phyloP scores from a whole-genome alignment of 2,113 vertebrate species.

The Oreochromis aureus region DNA sequence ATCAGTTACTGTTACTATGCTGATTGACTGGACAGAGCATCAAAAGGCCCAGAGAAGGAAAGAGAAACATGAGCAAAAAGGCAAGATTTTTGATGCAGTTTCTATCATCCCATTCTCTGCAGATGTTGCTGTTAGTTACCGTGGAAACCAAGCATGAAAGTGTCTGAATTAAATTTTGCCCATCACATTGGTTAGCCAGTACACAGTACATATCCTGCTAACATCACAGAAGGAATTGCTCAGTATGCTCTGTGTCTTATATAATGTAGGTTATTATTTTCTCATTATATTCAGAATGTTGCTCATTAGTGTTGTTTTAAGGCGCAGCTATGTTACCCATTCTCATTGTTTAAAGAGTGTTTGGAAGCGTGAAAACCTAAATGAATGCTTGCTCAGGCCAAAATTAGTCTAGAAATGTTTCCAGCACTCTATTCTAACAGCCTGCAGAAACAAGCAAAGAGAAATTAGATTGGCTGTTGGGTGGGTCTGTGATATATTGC shows the following conservation, averaged over 20 bases:
- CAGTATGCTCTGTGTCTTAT: neutral
- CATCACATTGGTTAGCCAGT: neutral
- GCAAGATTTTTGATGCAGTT: neutral
- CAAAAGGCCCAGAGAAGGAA: neutral
- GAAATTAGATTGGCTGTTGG: neutral
- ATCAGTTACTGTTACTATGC: neutral
- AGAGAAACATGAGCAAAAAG: neutral
- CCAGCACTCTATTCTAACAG: neutral
- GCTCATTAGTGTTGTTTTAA: neutral
- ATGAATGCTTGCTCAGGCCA: neutral
- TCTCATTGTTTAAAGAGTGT: neutral
- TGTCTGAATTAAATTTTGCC: neutral
- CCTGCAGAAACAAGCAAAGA: neutral
- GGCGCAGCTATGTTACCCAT: neutral
- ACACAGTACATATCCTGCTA: neutral
- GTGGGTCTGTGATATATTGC: neutral
- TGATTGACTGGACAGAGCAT: neutral
- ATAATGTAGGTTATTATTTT: neutral
- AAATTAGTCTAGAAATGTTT: neutral
- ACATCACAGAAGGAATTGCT: neutral
- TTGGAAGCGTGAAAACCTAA: neutral
- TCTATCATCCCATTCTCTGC: neutral
- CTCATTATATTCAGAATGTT: neutral
- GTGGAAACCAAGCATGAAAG: conserved; percentile 1
- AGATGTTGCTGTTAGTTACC: conserved; percentile 13